phyloP scores from a whole-genome alignment of 2,113 vertebrate species.

The Oryzias javanicus region DNA sequence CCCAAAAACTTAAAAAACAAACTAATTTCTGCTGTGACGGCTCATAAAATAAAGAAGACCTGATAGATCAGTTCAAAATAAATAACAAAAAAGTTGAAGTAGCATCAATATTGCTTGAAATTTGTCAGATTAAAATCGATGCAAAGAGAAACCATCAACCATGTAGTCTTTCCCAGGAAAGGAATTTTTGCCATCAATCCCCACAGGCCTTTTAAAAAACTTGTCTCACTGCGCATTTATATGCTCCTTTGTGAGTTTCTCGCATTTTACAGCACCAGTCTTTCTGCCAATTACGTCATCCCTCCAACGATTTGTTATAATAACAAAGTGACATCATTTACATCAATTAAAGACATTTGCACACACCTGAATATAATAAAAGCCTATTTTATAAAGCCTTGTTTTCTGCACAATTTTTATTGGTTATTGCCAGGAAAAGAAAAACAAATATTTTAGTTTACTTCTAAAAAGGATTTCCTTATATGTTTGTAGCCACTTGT shows the following conservation, averaged over 20 bases:
- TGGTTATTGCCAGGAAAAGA: not conserved
- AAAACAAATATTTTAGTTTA: not conserved
- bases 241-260: conserved; percentile 8
- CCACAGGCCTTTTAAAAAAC: conserved; percentile 25
- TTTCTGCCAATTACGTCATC: conserved; percentile 60
- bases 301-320: conserved; percentile 47
- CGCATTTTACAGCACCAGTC: conserved; percentile 42
- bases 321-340: conserved; percentile 42
- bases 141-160: no score
- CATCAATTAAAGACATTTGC: conserved; percentile 28
- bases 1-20: no score
- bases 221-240: conserved; percentile 15
- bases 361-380: conserved; percentile 26
- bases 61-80: no score
- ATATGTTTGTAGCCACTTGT: not conserved
- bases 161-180: conserved; percentile 8
- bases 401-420: not conserved
- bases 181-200: conserved; percentile 35
- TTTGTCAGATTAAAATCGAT: no score
- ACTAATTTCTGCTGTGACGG: no score
- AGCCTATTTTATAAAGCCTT: conserved; percentile 1
- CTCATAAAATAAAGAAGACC: no score
- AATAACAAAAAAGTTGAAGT: no score
- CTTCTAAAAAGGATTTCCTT: not conserved
- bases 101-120: no score